Base-by-base conservation (phyloP, 2,797 vertebrate species). In the Liparis tanakae region DNA sequence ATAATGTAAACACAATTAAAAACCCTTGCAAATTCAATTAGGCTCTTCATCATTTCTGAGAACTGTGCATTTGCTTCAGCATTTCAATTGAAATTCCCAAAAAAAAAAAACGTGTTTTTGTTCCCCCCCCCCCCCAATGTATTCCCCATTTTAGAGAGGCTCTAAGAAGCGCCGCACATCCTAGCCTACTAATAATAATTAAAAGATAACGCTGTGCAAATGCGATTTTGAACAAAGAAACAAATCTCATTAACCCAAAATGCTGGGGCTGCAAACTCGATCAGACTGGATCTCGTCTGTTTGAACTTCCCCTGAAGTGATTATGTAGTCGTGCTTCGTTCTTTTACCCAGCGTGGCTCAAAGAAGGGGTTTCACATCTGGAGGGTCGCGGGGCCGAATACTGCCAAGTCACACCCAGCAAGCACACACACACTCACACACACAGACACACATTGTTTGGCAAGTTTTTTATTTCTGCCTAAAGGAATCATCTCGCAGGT, bases 401-500 rank as follows among this genome's bases (percentile, higher is more conserved):
- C 46, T 75, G 70, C 54, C 64, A 72, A 82, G 70, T 80, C 67
- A 71, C 37, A 34, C 55, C 59, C n/a, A 56, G 60, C 22, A 53
- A 63, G 2, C 57, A 43, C 18, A 30, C 36, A 53, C 44, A 37
- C 48, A 34, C 13, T 14, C 7, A 22, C 14, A 33, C 7, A 55
- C 44, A 25, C 14, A 33, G 5, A 55, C 44, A 25, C 30, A 25
- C 66, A 55, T 50, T 72, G 55, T 82, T 72, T 63, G 46, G 68
- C 67, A 60, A 56, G 74, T 50, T 72, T 76, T 55, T 88, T 72
- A 68, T 84, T 53, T 64, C 43, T 3, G 46, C 83, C 59, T 79
- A 67, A 86, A 81, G 48, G 70, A 64, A 67, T 70, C 65, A 58
- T 83, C 37, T 74, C 10, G 7, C 76, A 89, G 83, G 79, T 81